Conservation (phyloP, 2,888 invertebrate species). For the Caenorhabditis sinica region DNA sequence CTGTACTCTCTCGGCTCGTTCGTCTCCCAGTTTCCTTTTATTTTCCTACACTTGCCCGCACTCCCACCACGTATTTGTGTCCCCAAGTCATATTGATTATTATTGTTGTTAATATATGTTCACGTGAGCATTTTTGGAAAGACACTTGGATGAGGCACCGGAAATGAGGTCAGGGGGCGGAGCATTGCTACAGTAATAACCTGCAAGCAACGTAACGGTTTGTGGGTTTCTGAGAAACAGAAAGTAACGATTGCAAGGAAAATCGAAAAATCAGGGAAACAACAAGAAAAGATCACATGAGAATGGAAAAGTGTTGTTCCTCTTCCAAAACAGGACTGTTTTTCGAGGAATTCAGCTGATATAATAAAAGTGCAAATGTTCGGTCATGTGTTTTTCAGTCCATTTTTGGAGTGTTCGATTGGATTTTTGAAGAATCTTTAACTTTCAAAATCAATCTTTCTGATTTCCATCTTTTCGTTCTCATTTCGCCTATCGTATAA, state of each 20-base stretch:
- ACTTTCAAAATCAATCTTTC: neutral
- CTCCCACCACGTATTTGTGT: neutral
- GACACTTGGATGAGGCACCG: neutral
- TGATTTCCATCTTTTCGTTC: neutral
- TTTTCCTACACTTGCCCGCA: neutral
- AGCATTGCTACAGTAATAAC: neutral
- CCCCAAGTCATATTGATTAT: neutral
- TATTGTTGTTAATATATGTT: neutral
- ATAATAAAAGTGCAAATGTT: neutral
- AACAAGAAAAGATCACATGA: neutral
- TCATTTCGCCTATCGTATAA: neutral
- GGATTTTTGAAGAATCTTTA: neutral
- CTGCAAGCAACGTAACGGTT: neutral
- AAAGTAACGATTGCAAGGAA: neutral
- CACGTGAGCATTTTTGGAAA: neutral
- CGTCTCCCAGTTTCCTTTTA: conserved; percentile 24
- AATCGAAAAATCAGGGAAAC: neutral
- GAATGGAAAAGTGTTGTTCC: neutral
- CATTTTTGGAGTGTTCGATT: neutral
- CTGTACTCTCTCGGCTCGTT: neutral
- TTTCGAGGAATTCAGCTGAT: neutral
- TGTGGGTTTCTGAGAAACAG: neutral
- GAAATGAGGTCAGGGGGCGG: neutral
- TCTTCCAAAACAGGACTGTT: neutral
- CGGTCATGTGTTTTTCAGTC: neutral